Base-by-base conservation (phyloP, 2,797 vertebrate species). In the Pagetopsis macropterus region DNA sequence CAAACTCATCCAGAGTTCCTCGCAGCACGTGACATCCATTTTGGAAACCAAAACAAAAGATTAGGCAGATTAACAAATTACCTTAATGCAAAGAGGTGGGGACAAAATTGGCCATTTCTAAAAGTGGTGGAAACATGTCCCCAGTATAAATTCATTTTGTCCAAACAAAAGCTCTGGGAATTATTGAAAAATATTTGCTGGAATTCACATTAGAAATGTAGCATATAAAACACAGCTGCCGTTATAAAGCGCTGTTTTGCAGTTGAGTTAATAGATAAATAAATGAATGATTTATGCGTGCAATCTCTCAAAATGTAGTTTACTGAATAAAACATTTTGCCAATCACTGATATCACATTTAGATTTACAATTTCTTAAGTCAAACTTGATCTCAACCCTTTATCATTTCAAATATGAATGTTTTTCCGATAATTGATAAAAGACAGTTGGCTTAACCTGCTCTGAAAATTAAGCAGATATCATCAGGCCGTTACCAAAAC, bases 151-250 rank as follows among this genome's bases (percentile, higher is more conserved):
- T 44, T 65, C 19, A n/a, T 9, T 55, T n/a, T 43, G 14, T 56
- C 55, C 16, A 61, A 79, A 60, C 45, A 41, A 33, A 17, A 70
- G 23, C 27, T 58, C 45, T 13, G 15, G 9, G 27, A 54, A 37
- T 13, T 37, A 46, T 57, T 9, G 37, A 45, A 31, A 23, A 14
- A 4, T 4, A 27, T 40, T 14, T 15, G 12, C 7, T 40, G 7
- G 67, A 27, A 55, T 17, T 52, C 33, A 59, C 3, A 50, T 40
- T 33, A 0, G 15, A 17, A 46, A 31, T 44, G 23, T 27, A 62
- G 59, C 59, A 27, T 27, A 19, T 13, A 31, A 73, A 60, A 48
- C 52, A 48, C 16, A 27, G 3, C 21, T 19, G 21, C 43, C 23
- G 7, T 27, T 6, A 9, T 21, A 33, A 33, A 41, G 13, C 54